Percentiles rank a stretch among this genome's conserved stretches.
Conservation (phyloP, 1,140 invertebrate genomes). For the Condylostylus longicornis region DNA sequence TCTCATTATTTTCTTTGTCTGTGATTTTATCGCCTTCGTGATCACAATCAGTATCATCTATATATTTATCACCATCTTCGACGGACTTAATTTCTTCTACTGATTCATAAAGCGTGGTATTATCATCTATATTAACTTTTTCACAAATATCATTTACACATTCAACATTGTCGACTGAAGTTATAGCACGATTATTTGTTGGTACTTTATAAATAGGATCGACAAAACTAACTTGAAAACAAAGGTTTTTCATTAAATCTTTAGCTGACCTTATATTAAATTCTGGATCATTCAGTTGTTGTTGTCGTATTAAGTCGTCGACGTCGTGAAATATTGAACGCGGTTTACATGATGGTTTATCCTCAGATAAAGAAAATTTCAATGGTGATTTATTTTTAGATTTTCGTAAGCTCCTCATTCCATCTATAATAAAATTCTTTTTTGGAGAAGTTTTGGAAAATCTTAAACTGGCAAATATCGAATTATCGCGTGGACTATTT, state of each 20-base stretch:
- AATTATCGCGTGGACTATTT: background rate
- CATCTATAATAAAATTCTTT: slow-evolving; percentile 5
- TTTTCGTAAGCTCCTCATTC: slow-evolving; percentile 4
- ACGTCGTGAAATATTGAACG: background rate
- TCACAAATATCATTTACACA: slow-evolving; percentile 7
- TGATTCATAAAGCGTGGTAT: slow-evolving; percentile 19
- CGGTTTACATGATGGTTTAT: too few relatives aligned
- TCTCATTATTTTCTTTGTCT: slow-evolving; percentile 15
- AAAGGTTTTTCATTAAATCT: slow-evolving; percentile 1
- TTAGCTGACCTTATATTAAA: slow-evolving; percentile 8
- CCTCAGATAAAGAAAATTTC: too few relatives aligned
- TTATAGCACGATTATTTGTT: slow-evolving; percentile 35
- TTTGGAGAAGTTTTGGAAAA: background rate
- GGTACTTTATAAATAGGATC: slow-evolving; percentile 38
- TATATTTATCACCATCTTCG: too few relatives aligned
- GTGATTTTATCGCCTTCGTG: slow-evolving; percentile 23
- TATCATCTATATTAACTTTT: slow-evolving; percentile 13
- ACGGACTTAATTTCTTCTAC: too few relatives aligned
- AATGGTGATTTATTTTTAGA: background rate
- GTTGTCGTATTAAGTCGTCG: background rate
- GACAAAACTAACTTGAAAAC: slow-evolving; percentile 6
- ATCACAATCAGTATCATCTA: too few relatives aligned
- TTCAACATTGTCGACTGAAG: slow-evolving; percentile 3
- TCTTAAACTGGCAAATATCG: slow-evolving; percentile 2
- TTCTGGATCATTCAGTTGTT: slow-evolving; percentile 4